phyloP scores from a whole-genome alignment of 2,888 invertebrate genomes.

The Microctonus brassicae region DNA sequence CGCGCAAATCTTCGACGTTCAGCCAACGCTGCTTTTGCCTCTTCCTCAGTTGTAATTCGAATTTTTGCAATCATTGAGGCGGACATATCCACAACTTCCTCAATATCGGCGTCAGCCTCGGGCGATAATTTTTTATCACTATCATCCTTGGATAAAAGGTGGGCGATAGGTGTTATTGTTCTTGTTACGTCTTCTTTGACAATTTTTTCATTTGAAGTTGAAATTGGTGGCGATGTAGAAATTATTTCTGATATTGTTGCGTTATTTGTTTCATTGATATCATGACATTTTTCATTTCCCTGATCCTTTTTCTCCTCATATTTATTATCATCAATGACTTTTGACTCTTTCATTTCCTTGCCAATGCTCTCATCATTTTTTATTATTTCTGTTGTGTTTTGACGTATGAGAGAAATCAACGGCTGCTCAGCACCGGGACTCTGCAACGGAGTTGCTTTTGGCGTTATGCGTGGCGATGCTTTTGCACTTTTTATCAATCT shows the following conservation, averaged over 20 bases:
- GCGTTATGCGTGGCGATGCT: slow-evolving; percentile 70
- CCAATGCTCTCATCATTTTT: slow-evolving; percentile 47
- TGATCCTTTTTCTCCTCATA: slow-evolving; percentile 62
- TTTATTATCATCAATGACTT: slow-evolving; percentile 55
- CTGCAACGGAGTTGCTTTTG: slow-evolving; percentile 73
- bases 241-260: slow-evolving; percentile 28
- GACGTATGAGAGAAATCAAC: slow-evolving; percentile 62
- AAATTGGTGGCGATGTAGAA: slow-evolving; percentile 41
- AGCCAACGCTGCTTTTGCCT: slow-evolving; percentile 94
- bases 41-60: slow-evolving; percentile 89
- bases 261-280: slow-evolving; percentile 22
- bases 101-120: slow-evolving; percentile 56
- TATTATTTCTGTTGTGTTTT: slow-evolving; percentile 59
- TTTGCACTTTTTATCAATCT: slow-evolving; percentile 62
- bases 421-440: slow-evolving; percentile 71
- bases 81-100: slow-evolving; percentile 58
- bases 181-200: slow-evolving; percentile 53
- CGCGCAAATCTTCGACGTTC: slow-evolving; percentile 89
- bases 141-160: slow-evolving; percentile 49
- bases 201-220: slow-evolving; percentile 45
- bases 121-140: slow-evolving; percentile 42
- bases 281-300: slow-evolving; percentile 62
- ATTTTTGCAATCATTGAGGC: slow-evolving; percentile 79
- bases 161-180: background rate
- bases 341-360: slow-evolving; percentile 54